Percentiles rank a stretch among this genome's conserved stretches.
These are phyloP conservation scores for Macrosoma leucophasiata DNA, from an alignment of 2,888 invertebrate species.

Conservation along the genomic window DNA sequence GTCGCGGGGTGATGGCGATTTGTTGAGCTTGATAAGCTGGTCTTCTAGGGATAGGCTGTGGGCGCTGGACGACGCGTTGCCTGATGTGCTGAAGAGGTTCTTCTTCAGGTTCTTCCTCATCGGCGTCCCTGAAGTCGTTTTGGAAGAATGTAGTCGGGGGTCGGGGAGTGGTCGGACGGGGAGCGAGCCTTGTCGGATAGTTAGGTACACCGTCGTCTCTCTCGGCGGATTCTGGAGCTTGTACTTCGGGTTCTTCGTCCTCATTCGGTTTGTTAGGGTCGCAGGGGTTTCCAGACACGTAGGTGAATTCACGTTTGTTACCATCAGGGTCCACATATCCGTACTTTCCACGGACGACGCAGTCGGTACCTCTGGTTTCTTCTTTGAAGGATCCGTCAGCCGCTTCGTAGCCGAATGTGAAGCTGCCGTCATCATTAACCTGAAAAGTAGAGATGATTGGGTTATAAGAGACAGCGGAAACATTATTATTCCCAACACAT, in stretches of 20 bases:
- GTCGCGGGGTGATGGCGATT: constrained; percentile 78
- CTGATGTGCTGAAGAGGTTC: constrained; percentile 65
- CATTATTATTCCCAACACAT: neutral
- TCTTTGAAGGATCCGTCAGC: constrained; percentile 92
- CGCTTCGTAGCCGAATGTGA: constrained; percentile 89
- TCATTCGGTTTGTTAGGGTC: constrained; percentile 88
- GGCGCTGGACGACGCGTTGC: constrained; percentile 65
- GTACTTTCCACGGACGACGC: constrained; percentile 90
- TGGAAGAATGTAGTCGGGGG: constrained; percentile 83
- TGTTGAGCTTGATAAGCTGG: constrained; percentile 66
- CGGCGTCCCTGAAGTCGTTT: constrained; percentile 80
- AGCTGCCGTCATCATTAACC: constrained; percentile 88
- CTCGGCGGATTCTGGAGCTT: constrained; percentile 74
- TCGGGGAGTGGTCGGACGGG: constrained; percentile 63
- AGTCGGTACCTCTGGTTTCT: constrained; percentile 89
- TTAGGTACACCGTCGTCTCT: constrained; percentile 79
- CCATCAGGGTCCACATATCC: constrained; percentile 92
- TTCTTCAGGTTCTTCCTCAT: constrained; percentile 76
- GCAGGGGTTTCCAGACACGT: constrained; percentile 90
- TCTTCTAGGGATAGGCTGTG: constrained; percentile 49
- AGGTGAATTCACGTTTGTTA: constrained; percentile 89
- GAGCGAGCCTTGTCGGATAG: constrained; percentile 67
- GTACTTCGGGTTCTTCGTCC: constrained; percentile 76
- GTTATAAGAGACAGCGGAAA: neutral
- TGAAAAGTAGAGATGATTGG: no score